phyloP scores from a whole-genome alignment of 1,140 invertebrate species.

The Asbolus verrucosus region DNA sequence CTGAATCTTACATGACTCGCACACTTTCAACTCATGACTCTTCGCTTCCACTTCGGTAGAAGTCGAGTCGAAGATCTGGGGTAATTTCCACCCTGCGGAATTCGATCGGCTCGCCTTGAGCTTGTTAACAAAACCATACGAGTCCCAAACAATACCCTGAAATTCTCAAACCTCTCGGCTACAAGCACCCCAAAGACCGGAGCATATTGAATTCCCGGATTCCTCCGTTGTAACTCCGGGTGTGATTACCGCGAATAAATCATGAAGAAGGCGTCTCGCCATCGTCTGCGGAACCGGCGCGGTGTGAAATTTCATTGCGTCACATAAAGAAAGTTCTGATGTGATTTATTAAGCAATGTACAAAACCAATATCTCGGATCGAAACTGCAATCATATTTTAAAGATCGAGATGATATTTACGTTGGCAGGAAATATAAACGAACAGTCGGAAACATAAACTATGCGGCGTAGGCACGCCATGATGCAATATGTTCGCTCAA shows the following conservation, averaged over 20 bases:
- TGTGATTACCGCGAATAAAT: constrained; percentile 41
- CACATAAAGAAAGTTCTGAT: constrained; percentile 52
- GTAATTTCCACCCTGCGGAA: too few species aligned
- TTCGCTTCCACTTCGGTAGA: too few species aligned
- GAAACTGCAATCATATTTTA: constrained; percentile 40
- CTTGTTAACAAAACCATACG: too few species aligned
- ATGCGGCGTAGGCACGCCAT: constrained; percentile 14
- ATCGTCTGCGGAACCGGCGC: constrained; percentile 23
- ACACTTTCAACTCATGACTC: too few species aligned
- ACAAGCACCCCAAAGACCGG: too few species aligned
- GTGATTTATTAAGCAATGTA: constrained; percentile 49
- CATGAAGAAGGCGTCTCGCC: constrained; percentile 37
- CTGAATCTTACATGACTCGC: too few species aligned
- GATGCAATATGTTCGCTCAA: constrained; percentile 1
- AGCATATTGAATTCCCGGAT: too few species aligned
- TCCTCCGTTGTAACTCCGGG: too few species aligned
- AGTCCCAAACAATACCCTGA: too few species aligned
- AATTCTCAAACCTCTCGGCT: too few species aligned
- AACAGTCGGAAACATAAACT: constrained; percentile 22
- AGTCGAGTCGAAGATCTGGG: too few species aligned
- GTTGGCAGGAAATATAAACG: constrained; percentile 10
- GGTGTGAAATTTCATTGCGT: constrained; percentile 53
- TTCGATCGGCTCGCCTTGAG: too few species aligned
- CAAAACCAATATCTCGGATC: constrained; percentile 50
- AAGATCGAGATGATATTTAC: constrained; percentile 3